Evolutionary conservation across 2,797 vertebrate species (phyloP).

Genomic region (Enoplosus armatus): DNA sequence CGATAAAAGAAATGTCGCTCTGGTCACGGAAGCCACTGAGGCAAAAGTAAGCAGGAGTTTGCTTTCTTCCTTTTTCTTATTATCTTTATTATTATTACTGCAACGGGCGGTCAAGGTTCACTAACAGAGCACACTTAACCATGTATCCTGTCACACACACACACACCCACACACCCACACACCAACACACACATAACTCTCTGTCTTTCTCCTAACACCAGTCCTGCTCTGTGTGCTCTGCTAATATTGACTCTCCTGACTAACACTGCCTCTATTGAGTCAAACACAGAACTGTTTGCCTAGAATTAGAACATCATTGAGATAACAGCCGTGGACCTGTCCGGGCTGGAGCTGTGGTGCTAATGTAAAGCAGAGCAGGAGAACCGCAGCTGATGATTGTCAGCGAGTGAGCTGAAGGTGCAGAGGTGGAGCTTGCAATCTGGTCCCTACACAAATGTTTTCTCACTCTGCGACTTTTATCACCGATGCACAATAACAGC

Average conservation of each 20-base stretch:
- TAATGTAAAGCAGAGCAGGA: constrained; percentile 74
- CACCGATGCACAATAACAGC: constrained; percentile 56
- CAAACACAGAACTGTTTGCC: constrained; percentile 90
- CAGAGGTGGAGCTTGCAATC: constrained; percentile 61
- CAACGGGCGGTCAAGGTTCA: constrained; percentile 82
- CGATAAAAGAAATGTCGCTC: constrained; percentile 74
- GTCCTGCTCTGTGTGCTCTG: constrained; percentile 90
- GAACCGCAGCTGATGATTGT: constrained; percentile 45
- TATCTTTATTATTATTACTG: constrained; percentile 79
- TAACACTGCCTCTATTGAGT: constrained; percentile 92
- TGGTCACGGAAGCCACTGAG: constrained; percentile 66
- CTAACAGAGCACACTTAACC: constrained; percentile 74
- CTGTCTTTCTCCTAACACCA: constrained; percentile 88
- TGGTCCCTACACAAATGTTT: constrained; percentile 68
- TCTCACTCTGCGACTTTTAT: constrained; percentile 63
- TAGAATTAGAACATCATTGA: constrained; percentile 90
- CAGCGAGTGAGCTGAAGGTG: constrained; percentile 33
- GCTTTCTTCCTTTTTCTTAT: constrained; percentile 78
- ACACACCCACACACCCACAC: constrained; percentile 39
- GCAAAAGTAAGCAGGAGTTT: constrained; percentile 73
- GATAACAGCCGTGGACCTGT: constrained; percentile 86
- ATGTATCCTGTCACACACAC: constrained; percentile 65
- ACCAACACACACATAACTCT: constrained; percentile 56
- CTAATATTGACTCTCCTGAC: constrained; percentile 96
- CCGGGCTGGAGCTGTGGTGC: constrained; percentile 68